A percentile compares a stretch with the other conserved stretches of the same genome.
Evolutionary conservation across 2,888 invertebrate genomes (phyloP).

Genomic region (Chrysina gloriosa): DNA sequence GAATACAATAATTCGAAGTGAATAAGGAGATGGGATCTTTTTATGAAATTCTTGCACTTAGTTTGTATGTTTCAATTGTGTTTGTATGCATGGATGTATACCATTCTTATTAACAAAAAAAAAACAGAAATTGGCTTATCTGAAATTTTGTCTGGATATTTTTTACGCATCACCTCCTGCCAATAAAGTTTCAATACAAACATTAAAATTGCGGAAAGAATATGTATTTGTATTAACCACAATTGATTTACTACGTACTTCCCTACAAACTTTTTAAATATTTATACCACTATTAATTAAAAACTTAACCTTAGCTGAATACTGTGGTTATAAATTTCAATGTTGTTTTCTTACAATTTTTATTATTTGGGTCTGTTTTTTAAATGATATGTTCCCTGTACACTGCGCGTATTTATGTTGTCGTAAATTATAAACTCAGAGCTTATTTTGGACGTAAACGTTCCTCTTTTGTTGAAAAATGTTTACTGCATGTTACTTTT

Average conservation of each 20-base stretch:
- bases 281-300: slow-evolving; percentile 1
- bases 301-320: neutral
- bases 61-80: no score
- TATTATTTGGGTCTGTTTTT: slow-evolving; percentile 4
- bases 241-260: no score
- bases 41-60: neutral
- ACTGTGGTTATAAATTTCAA: slow-evolving; percentile 1
- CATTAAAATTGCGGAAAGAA: no score
- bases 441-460: slow-evolving; percentile 12
- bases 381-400: neutral
- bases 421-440: slow-evolving; percentile 6
- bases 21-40: neutral
- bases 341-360: slow-evolving; percentile 14
- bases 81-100: no score
- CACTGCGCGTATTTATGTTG: neutral
- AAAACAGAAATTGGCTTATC: no score
- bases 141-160: no score
- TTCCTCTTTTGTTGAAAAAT: slow-evolving; percentile 8
- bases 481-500: neutral
- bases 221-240: no score
- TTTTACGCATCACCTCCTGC: no score
- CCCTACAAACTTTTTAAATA: neutral
- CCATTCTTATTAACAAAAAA: no score
- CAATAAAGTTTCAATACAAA: no score
- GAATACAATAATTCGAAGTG: neutral